A percentile compares a stretch with the other conserved stretches of the same genome.
phyloP scores from a whole-genome alignment of 2,888 invertebrate species.

The Polymixis flavicincta region DNA sequence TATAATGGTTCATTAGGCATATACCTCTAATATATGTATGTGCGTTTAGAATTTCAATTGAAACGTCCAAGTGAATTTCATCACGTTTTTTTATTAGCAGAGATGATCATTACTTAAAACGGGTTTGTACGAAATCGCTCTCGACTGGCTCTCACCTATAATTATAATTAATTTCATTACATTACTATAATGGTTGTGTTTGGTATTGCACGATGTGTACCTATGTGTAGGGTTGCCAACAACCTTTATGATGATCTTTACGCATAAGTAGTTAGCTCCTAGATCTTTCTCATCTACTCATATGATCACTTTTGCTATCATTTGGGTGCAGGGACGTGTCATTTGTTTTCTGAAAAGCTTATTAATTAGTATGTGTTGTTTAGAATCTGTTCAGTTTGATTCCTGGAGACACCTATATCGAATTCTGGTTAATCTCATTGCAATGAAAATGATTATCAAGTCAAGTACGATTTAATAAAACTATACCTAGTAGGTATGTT shows the following conservation, averaged over 20 bases:
- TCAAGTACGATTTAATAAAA: not conserved
- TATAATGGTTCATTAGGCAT: slow-evolving; percentile 29
- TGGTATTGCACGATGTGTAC: slow-evolving; percentile 76
- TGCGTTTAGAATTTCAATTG: slow-evolving; percentile 49
- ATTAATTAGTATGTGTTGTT: not conserved
- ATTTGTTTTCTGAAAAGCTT: not conserved
- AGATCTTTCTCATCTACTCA: not conserved
- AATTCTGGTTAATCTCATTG: not conserved
- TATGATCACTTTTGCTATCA: slow-evolving; percentile 6
- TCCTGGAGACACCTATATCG: not conserved
- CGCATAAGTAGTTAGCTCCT: not conserved
- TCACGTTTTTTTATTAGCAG: slow-evolving; percentile 63
- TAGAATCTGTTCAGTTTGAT: too few relatives aligned
- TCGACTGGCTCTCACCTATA: slow-evolving; percentile 73
- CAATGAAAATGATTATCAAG: not conserved
- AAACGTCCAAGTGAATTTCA: slow-evolving; percentile 55
- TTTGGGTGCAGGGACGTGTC: not conserved
- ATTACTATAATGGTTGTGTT: slow-evolving; percentile 78
- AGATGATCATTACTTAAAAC: slow-evolving; percentile 59
- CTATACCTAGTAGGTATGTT: not conserved
- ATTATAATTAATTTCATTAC: slow-evolving; percentile 84
- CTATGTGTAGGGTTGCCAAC: slow-evolving; percentile 65
- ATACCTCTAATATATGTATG: not conserved
- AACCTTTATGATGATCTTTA: not conserved
- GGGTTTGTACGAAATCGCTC: slow-evolving; percentile 59